phyloP scores from a whole-genome alignment of 2,797 vertebrate species.

The Sebastes aleutianus region DNA sequence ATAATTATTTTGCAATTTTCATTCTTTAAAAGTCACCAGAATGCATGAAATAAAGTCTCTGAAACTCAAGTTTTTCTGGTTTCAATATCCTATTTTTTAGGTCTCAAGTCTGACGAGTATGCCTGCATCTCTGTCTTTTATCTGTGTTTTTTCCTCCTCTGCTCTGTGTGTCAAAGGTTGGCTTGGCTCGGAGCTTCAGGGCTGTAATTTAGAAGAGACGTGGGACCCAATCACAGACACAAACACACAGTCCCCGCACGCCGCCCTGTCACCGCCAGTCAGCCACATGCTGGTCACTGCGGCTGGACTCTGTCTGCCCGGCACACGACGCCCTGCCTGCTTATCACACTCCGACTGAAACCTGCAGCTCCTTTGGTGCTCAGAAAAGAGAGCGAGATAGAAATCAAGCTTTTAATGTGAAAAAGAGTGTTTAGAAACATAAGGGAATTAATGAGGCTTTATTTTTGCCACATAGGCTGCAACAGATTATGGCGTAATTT shows the following conservation, averaged over 20 bases:
- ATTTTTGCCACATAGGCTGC: constrained; percentile 56
- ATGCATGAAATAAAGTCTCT: too few species aligned
- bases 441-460: constrained; percentile 47
- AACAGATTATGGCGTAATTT: constrained; percentile 70
- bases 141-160: constrained; percentile 26
- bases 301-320: constrained; percentile 64
- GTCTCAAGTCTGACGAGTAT: too few species aligned
- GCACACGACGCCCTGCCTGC: constrained; percentile 63
- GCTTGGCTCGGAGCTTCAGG: constrained; percentile 44
- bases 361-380: neutral
- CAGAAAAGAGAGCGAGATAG: neutral
- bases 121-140: neutral
- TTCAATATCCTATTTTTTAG: too few species aligned
- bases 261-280: constrained; percentile 66
- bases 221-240: constrained; percentile 70
- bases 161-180: constrained; percentile 61
- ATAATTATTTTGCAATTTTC: too few species aligned
- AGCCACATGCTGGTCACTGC: constrained; percentile 70
- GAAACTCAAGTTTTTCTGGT: too few species aligned
- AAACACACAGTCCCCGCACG: constrained; percentile 59
- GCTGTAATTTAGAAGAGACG: constrained; percentile 69
- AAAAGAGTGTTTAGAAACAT: constrained; percentile 43
- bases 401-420: constrained; percentile 5
- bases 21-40: too few species aligned
- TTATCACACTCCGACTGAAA: constrained; percentile 38